A percentile compares a stretch with the other conserved stretches of the same genome.
Evolutionary conservation across 2,888 invertebrate genomes (phyloP).

Genomic region (Zaprionus obscuricornis): DNA sequence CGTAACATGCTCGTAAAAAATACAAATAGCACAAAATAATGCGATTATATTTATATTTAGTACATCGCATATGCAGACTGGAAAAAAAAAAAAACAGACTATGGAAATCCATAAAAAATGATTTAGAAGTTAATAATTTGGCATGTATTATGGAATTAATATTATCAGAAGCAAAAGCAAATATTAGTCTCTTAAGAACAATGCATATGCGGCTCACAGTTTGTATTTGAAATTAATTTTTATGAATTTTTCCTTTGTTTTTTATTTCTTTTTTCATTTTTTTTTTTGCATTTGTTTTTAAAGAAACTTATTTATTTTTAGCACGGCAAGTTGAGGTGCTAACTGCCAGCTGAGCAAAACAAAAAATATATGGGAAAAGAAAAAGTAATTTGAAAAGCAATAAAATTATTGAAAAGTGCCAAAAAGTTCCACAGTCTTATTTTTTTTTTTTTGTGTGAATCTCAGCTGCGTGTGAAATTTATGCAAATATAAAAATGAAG

Average conservation of each 20-base stretch:
- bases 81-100: too few species aligned
- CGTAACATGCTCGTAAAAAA: neutral
- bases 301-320: conserved; percentile 3
- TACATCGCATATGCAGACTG: too few species aligned
- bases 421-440: too few species aligned
- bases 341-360: too few species aligned
- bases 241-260: neutral
- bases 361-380: too few species aligned
- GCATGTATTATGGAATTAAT: too few species aligned
- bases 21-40: neutral
- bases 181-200: too few species aligned
- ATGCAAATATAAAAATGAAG: neutral
- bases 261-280: neutral
- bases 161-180: too few species aligned
- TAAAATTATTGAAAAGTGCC: neutral
- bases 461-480: neutral
- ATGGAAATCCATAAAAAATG: too few species aligned
- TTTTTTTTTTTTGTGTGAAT: neutral
- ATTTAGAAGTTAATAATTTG: too few species aligned
- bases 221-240: too few species aligned
- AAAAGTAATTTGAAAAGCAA: neutral
- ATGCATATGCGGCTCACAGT: too few species aligned
- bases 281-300: neutral
- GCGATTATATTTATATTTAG: neutral
- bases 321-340: conserved; percentile 1